phyloP scores from a whole-genome alignment of 2,888 invertebrate genomes.

The Nebria brevicollis region DNA sequence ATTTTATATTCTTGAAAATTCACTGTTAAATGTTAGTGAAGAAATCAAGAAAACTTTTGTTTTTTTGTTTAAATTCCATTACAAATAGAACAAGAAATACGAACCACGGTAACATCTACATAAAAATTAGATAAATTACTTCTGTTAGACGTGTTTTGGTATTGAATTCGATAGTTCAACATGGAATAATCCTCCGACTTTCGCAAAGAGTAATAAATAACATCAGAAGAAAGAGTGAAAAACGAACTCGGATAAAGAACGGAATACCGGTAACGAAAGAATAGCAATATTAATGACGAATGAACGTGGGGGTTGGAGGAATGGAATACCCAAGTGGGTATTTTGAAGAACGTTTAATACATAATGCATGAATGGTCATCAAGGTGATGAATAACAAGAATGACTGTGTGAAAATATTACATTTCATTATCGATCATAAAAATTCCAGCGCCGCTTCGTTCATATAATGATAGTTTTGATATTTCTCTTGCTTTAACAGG shows the following conservation, averaged over 20 bases:
- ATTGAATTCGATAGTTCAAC: neutral
- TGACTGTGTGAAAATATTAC: conserved; percentile 28
- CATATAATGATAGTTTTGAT: neutral
- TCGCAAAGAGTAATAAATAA: neutral
- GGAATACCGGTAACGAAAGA: neutral
- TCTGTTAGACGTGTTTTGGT: neutral
- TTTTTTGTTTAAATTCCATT: neutral
- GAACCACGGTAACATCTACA: conserved; percentile 2
- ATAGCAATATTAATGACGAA: conserved; percentile 16
- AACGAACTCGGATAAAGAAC: neutral
- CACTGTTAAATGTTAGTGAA: too few relatives aligned
- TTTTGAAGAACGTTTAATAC: conserved; percentile 13
- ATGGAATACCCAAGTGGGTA: conserved; percentile 4
- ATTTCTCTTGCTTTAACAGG: neutral
- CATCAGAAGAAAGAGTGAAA: neutral
- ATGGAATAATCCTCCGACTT: neutral
- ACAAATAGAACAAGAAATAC: neutral
- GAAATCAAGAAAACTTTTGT: neutral
- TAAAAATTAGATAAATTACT: conserved; percentile 5
- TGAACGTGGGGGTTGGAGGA: neutral
- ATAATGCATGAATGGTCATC: conserved; percentile 32
- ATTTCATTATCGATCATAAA: conserved; percentile 28
- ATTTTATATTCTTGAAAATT: too few relatives aligned
- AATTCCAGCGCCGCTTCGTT: neutral
- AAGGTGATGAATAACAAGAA: conserved; percentile 25